Base-by-base conservation (phyloP, 2,888 invertebrate species). In the Eristalis tenax region DNA sequence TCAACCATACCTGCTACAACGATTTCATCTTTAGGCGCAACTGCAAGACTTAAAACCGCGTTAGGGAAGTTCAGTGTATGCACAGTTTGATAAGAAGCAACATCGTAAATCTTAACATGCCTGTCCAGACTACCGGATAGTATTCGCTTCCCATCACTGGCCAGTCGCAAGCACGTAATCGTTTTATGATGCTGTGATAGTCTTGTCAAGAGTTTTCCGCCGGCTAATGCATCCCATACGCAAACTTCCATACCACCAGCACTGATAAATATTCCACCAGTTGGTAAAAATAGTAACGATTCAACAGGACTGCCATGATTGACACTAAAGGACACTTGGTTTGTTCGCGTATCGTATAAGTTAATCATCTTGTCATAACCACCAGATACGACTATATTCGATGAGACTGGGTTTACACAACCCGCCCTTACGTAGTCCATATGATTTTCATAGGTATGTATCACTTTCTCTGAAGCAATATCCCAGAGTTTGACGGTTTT, bases 121-220 rank as follows among this genome's bases (percentile, higher is more conserved):
- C 97, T 95, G 92, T 99, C 99, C 77, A 99, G 94, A 3, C 98
- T 97, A 0, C 97, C 98, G 0, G 99, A 98, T 90, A 99, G 93
- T 23, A 99, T 94, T 90, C 97, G 95, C 88, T 95, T 96, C 28
- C 97, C 96, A 91, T 97, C 95, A 61, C 96, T 96, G 28, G 97
- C 97, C 85, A 99, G 94, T 89, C 95, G 94, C 68, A 99, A 92
- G 89, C 97, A 96, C 0, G 98, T 99, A 0, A 99, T 96, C 0
- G 99, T 98, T 94, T 99, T 99, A 93, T 99, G 98, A 93, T 99
- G 99, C 90, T 98, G 97, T 2, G 96, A 96, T 88, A 99, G 95
- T 90, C 95, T 96, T 1, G 97, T 96, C 28, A 99, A 92, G 75
- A 98, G 93, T 91, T 96, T 96, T 11, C 98, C 98, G 35, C 98